Percentiles rank a stretch among this genome's conserved stretches.
Conservation (phyloP, 2,888 invertebrate genomes). For the Andrena trimmerana region DNA sequence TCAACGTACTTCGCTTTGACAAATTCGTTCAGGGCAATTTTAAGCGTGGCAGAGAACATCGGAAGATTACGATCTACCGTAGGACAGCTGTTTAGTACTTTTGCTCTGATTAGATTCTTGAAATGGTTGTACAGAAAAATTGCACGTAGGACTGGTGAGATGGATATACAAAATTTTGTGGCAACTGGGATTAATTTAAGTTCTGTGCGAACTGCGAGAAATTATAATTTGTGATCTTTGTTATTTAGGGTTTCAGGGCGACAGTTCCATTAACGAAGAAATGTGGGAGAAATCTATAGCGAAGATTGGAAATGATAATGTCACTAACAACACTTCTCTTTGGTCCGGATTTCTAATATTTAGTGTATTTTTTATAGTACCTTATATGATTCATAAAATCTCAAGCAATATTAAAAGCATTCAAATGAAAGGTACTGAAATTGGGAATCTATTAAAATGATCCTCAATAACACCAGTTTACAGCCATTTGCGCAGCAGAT, state of each 20-base stretch:
- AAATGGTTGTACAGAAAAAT: conserved; percentile 93
- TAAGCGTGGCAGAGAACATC: conserved; percentile 98
- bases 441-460: not conserved
- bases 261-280: conserved; percentile 80
- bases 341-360: conserved; percentile 67
- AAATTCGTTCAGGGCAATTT: conserved; percentile 97
- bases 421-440: conserved; percentile 72
- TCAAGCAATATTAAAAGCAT: conserved; percentile 72
- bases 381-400: conserved; percentile 89
- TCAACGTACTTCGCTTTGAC: conserved; percentile 98
- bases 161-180: not conserved
- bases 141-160: conserved; percentile 89
- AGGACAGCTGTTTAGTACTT: conserved; percentile 94
- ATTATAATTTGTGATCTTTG: conserved; percentile 16
- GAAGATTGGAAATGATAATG: conserved; percentile 76
- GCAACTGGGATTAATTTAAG: too few relatives aligned
- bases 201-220: too few relatives aligned
- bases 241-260: conserved; percentile 72
- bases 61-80: conserved; percentile 93
- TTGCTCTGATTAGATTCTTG: conserved; percentile 92
- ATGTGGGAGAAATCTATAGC: conserved; percentile 82
- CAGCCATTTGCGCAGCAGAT: too few relatives aligned
- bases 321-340: conserved; percentile 19
- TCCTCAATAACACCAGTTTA: not conserved
- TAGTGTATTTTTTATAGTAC: conserved; percentile 95